Evolutionary conservation across 1,140 invertebrate genomes (phyloP).

Genomic region (Hypsibius dujardini): DNA sequence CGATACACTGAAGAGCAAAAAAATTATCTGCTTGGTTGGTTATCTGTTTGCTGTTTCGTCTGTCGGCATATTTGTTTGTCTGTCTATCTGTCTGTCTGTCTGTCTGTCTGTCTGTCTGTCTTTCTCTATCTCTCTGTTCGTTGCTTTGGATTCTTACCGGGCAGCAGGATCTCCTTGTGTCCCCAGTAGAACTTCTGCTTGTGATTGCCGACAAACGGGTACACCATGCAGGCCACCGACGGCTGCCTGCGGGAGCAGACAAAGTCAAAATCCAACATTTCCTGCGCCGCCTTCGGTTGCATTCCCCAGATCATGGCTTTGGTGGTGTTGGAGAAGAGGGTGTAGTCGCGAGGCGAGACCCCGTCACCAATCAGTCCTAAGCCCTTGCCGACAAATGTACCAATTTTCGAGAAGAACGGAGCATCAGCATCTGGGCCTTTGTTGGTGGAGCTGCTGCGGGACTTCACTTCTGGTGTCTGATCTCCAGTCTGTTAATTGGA

Average conservation of each 20-base stretch:
- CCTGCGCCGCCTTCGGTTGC: conserved; percentile 90
- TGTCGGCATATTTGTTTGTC: no score
- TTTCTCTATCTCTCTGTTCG: background rate
- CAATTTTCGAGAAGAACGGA: conserved; percentile 1
- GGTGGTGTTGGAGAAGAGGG: conserved; percentile 62
- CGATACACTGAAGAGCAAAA: conserved; percentile 57
- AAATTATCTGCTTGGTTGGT: no score
- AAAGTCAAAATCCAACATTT: conserved; percentile 97
- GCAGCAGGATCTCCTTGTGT: conserved; percentile 87
- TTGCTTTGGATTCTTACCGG: conserved; percentile 30
- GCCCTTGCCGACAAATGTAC: background rate
- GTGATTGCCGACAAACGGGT: conserved; percentile 95
- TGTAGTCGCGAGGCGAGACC: background rate
- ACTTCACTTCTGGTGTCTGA: conserved; percentile 10
- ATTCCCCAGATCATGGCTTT: conserved; percentile 97
- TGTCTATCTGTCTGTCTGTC: no score
- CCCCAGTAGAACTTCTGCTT: conserved; percentile 99
- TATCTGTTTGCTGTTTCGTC: no score
- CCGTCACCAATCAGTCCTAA: conserved; percentile 6
- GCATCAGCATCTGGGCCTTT: background rate
- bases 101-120: background rate
- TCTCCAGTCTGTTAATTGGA: background rate
- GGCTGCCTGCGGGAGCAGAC: conserved; percentile 70
- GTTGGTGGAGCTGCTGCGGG: background rate
- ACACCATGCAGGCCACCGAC: conserved; percentile 79